These are phyloP conservation scores for Ficedula albicollis DNA, from an alignment of 2,797 vertebrate genomes.

Conservation along the genomic window DNA sequence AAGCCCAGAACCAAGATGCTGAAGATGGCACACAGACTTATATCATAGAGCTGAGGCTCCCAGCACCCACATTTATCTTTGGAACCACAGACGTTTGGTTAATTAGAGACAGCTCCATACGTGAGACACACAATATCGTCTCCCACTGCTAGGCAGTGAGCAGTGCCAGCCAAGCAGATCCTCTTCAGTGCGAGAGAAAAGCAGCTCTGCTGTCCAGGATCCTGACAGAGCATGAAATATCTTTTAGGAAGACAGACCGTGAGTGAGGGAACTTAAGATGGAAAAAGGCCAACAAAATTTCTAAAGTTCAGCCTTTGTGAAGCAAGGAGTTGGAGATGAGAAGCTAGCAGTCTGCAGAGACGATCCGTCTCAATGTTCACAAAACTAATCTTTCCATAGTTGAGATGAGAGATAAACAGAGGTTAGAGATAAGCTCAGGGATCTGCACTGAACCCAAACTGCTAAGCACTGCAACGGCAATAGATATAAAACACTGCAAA, in stretches of 20 bases:
- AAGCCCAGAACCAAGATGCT: not conserved
- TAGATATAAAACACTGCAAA: not conserved
- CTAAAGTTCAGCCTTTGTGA: not conserved
- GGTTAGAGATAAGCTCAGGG: not conserved
- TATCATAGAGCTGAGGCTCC: not conserved
- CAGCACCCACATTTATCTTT: conserved; percentile 6
- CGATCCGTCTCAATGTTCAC: not conserved
- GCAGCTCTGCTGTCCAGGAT: conserved; percentile 8
- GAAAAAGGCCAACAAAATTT: not conserved
- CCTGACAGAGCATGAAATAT: conserved; percentile 19
- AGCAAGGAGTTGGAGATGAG: not conserved
- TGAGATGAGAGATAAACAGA: not conserved
- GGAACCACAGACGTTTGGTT: not conserved
- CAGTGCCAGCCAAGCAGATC: conserved; percentile 17
- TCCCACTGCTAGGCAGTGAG: conserved; percentile 26
- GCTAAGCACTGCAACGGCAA: not conserved
- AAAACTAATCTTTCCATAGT: not conserved
- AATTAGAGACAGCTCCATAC: conserved; percentile 38
- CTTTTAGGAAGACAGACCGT: conserved; percentile 3
- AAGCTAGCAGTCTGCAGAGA: not conserved
- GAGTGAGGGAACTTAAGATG: not conserved
- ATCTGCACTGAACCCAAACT: not conserved
- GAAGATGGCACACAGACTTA: conserved; percentile 1
- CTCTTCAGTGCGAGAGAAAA: not conserved
- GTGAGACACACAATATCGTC: not conserved